Conservation (phyloP, 2,113 vertebrate genomes). For the Elephas maximus region DNA sequence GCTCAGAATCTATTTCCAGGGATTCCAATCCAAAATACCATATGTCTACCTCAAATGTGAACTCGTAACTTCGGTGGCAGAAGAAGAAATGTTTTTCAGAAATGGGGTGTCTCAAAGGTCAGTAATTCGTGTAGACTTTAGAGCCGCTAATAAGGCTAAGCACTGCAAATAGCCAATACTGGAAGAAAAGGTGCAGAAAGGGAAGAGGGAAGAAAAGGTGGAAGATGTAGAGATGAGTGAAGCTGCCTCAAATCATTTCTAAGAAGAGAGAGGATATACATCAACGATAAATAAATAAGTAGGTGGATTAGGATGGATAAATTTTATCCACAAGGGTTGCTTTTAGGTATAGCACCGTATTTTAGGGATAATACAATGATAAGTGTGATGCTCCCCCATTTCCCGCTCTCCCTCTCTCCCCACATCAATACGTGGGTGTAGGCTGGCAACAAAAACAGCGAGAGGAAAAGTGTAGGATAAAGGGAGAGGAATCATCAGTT, state of each 20-base stretch:
- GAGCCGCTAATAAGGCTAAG: neutral
- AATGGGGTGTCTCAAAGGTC: neutral
- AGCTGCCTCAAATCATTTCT: neutral
- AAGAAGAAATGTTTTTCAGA: neutral
- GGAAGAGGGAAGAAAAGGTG: neutral
- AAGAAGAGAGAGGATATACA: neutral
- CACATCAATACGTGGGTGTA: neutral
- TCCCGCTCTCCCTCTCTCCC: neutral
- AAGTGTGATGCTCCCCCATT: neutral
- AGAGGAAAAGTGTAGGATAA: neutral
- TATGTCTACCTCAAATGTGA: neutral
- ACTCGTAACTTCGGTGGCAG: neutral
- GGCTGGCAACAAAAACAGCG: neutral
- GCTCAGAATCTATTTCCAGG: neutral
- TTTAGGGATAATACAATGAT: neutral
- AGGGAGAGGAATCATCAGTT: neutral
- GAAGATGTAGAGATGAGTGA: neutral
- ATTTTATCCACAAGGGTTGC: neutral
- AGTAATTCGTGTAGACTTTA: neutral
- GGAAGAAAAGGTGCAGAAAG: neutral
- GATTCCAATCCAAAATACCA: neutral
- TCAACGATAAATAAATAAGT: neutral
- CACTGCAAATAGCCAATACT: fast-evolving
- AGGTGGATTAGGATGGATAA: neutral
- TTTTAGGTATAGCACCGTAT: neutral